These are phyloP conservation scores for Zapornia atra DNA, from an alignment of 2,113 vertebrate species.

Conservation along the genomic window DNA sequence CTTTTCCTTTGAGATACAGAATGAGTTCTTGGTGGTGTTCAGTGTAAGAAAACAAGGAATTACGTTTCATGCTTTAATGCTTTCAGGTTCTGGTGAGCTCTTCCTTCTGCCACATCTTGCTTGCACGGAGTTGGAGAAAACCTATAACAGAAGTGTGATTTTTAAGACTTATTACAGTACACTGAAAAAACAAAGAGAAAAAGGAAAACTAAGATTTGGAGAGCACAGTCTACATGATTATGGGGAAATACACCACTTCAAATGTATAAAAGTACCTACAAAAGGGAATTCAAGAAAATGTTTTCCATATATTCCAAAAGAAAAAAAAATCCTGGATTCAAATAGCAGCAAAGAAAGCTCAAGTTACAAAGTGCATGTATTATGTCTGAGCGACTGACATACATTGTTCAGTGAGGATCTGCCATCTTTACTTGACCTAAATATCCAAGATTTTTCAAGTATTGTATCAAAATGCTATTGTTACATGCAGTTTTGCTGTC, in stretches of 20 bases:
- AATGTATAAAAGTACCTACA: not conserved
- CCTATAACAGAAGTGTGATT: not conserved
- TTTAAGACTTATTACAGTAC: not conserved
- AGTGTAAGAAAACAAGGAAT: not conserved
- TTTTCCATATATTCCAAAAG: not conserved
- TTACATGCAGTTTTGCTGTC: not conserved
- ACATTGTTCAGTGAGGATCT: not conserved
- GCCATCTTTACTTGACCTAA: not conserved
- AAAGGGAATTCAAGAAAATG: not conserved
- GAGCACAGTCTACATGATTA: not conserved
- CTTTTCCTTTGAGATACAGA: not conserved
- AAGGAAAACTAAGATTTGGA: not conserved
- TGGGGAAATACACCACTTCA: not conserved
- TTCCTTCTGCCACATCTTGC: not conserved
- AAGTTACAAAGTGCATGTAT: not conserved
- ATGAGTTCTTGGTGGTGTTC: not conserved
- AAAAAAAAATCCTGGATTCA: not conserved
- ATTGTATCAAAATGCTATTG: not conserved
- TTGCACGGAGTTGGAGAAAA: not conserved
- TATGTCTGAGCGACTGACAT: not conserved
- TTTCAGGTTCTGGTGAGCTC: not conserved
- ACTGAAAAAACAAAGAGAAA: not conserved
- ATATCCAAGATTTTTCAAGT: not conserved
- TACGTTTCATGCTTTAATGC: not conserved
- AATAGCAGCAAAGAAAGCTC: not conserved